Evolutionary conservation across 2,797 vertebrate species (phyloP), one percentile per base, ranked within the genome.

Genomic region (Megaceryle alcyon): DNA sequence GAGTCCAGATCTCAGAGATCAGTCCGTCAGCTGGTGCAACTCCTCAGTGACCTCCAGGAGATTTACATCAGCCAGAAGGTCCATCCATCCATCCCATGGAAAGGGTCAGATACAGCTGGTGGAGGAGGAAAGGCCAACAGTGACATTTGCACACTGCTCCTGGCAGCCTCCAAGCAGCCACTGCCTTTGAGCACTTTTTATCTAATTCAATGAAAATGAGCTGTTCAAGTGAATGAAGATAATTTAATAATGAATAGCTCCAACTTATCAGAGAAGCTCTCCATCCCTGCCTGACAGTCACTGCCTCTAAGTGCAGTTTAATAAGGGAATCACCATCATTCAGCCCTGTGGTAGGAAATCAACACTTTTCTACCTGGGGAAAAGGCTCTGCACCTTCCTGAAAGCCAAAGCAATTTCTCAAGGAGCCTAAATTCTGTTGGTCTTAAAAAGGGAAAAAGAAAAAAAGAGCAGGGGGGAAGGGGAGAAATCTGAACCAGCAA

Each of bases 211-310:
- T 78, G 80, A 95, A 95, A 96, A 96, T 77, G 66, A 97, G 96
- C 92, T 95, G 92, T 95, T 91, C 53, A 37, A 96, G 93, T 96
- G 94, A 96, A 97, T 94, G 88, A 94, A 94, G 93, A 94, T 87
- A 95, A 97, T 95, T 97, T 97, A 97, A 98, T 97, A 97, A 94
- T 97, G 96, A 96, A 89, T 96, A 97, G 95, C 95, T 97, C 94
- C 87, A 96, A 96, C 93, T 96, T 97, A 97, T 97, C 71, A 44
- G 95, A 97, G 96, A 96, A 93, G 82, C 91, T 97, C 92, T 97
- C 94, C 84, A 91, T 96, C 87, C 75, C 94, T 90, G 95, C 92
- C 90, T 97, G 92, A 93, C 95, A 97, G 96, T 69, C 19, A n/a
- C 92, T 96, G 91, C 88, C 94, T 97, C 92, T 97, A 97, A 97